Conservation (phyloP, 2,113 vertebrate species). For the Aspiorhynchus laticeps region DNA sequence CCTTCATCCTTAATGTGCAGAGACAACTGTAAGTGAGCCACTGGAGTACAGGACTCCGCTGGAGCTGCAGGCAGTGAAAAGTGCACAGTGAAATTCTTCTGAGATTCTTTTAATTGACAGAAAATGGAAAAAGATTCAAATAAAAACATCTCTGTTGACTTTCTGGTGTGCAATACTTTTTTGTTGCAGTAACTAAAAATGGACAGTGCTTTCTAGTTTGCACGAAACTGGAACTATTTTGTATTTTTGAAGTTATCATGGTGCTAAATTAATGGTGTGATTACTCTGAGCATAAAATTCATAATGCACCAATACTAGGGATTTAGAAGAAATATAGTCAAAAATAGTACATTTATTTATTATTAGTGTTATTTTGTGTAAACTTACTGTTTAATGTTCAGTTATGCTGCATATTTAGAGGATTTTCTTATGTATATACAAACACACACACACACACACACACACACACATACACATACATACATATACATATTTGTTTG, state of each 20-base stretch:
- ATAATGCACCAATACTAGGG: neutral
- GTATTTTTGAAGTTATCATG: neutral
- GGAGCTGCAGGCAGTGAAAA: neutral
- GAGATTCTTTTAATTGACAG: neutral
- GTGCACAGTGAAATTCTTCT: neutral
- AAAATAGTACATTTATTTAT: too few species aligned
- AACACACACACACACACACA: too few species aligned
- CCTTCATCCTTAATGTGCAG: constrained; percentile 4
- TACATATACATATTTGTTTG: too few species aligned
- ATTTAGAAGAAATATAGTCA: too few species aligned
- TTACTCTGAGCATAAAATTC: neutral
- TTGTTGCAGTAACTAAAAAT: neutral
- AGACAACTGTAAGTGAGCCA: constrained; percentile 14
- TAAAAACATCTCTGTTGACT: neutral
- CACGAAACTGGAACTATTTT: neutral
- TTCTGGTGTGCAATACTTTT: neutral
- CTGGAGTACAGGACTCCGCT: neutral
- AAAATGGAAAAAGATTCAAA: neutral
- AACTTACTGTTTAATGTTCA: neutral
- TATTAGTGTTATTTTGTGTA: too few species aligned
- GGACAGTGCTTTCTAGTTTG: neutral
- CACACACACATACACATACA: too few species aligned
- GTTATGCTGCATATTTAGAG: neutral
- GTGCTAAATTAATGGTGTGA: too few species aligned
- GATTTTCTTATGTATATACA: neutral